Evolutionary conservation across 2,888 invertebrate genomes (phyloP).

Genomic region (Xestoiulus laeticollis): DNA sequence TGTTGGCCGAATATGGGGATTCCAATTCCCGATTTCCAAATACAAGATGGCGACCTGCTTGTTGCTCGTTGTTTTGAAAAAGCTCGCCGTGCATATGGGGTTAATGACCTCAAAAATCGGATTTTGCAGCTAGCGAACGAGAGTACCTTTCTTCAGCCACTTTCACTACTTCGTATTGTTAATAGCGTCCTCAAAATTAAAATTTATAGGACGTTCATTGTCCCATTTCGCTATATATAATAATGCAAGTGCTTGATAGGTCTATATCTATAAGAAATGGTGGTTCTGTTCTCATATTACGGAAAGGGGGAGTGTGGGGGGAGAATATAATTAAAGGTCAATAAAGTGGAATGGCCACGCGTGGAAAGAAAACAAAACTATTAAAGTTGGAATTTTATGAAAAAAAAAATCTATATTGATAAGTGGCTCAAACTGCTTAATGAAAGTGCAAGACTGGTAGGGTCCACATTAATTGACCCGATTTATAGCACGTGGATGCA

Average conservation of each 20-base stretch:
- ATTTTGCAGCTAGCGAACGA: not conserved
- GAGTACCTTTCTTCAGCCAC: not conserved
- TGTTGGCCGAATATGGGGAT: not conserved
- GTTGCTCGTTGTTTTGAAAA: not conserved
- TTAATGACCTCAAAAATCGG: conserved; percentile 31
- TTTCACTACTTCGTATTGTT: conserved; percentile 35
- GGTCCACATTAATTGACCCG: not conserved
- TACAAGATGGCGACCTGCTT: not conserved
- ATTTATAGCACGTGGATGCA: not conserved
- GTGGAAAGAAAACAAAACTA: not conserved
- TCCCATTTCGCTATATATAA: not conserved
- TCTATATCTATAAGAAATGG: not conserved
- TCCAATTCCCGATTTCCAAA: not conserved
- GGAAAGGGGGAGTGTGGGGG: not conserved
- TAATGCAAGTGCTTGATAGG: not conserved
- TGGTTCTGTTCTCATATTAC: not conserved
- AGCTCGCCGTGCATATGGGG: not conserved
- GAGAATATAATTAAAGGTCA: not conserved
- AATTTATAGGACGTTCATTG: conserved; percentile 43
- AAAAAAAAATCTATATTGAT: not conserved
- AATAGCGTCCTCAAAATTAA: conserved; percentile 31
- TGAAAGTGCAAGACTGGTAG: not conserved
- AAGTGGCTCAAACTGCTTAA: not conserved
- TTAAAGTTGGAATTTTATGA: not conserved
- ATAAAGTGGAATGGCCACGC: not conserved